Evolutionary conservation across 2,113 vertebrate species (phyloP), one percentile per base, ranked within the genome.

Genomic region (Halcyon malimbica): DNA sequence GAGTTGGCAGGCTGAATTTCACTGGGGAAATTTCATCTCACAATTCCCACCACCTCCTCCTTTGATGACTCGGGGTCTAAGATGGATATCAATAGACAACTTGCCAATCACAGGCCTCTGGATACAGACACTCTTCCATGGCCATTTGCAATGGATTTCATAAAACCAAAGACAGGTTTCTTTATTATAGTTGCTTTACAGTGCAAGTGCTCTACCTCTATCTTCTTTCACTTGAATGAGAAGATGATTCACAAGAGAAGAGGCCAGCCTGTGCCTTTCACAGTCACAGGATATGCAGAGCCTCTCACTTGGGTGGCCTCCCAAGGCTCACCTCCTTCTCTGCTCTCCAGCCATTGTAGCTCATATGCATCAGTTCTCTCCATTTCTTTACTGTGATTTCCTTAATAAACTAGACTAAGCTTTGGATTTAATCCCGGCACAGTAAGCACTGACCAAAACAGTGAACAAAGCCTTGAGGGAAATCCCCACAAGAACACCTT

Each of bases 391-490:
- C 26, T 59, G 37, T 54, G 28, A 74, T 83, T 83, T 93, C 42
- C 54, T 81, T 87, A 74, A 74, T 50, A 82, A 82, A 73, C 15
- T 48, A 80, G 31, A 41, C 46, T 74, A 87, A 76, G 2, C 7
- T 17, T 74, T 83, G 46, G 46, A 67, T 13, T 81, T 94, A 54
- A 70, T 90, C 57, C 50, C 37, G 62, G 44, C 31, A 39, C 39
- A 79, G 42, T 35, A 71, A 96, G 35, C 17, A 68, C 25, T 46
- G 28, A 50, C 25, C 46, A 51, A 87, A 77, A n/a, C 28, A 83
- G 44, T 77, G 68, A 90, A 57, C 7, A 92, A 63, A 94, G 10
- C 54, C 79, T 79, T 90, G 41, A 88, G 59, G 37, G 31, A 83
- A 87, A 91, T 51, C 14, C 5, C 8, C 29, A 42, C 29, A 73